Conservation (phyloP, 53 echinoderm and acorn worm species). For the Patiria pectinifera region DNA sequence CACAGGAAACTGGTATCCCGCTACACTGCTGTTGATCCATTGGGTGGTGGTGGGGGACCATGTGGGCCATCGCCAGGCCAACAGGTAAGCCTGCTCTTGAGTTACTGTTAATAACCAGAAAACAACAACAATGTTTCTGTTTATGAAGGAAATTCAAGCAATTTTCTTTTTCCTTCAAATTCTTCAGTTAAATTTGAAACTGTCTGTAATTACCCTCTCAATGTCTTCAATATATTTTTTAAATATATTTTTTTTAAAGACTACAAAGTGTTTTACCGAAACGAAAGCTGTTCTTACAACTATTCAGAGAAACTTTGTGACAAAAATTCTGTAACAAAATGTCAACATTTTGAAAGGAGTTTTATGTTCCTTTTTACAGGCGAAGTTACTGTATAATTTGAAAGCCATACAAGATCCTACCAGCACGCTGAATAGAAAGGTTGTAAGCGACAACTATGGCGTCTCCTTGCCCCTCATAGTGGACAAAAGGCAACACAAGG, state of each 20-base stretch:
- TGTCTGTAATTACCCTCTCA: too few species aligned
- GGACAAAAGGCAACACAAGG: conserved; percentile 84
- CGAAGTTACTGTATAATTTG: conserved; percentile 82
- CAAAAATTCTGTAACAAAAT: too few species aligned
- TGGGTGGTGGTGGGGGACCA: conserved; percentile 74
- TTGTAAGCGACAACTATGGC: conserved; percentile 83
- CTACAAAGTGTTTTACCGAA: too few species aligned
- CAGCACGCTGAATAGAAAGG: conserved; percentile 85
- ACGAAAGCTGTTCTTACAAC: too few species aligned
- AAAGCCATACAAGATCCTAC: conserved; percentile 81
- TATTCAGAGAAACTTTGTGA: too few species aligned
- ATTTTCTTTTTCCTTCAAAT: too few species aligned
- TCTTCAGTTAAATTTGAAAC: too few species aligned
- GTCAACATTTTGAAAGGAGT: too few species aligned
- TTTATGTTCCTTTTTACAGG: conserved; percentile 48
- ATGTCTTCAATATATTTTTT: too few species aligned
- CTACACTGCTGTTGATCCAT: conserved; percentile 82
- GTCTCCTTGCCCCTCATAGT: conserved; percentile 88
- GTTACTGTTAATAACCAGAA: not conserved
- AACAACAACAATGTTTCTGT: too few species aligned
- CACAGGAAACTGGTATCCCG: conserved; percentile 72
- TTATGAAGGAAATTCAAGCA: too few species aligned
- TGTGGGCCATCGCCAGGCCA: conserved; percentile 94
- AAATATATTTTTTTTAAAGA: too few species aligned
- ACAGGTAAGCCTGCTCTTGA: conserved; percentile 70